Conservation (phyloP, 1,140 invertebrate genomes). For the Drosophila jambulina region DNA sequence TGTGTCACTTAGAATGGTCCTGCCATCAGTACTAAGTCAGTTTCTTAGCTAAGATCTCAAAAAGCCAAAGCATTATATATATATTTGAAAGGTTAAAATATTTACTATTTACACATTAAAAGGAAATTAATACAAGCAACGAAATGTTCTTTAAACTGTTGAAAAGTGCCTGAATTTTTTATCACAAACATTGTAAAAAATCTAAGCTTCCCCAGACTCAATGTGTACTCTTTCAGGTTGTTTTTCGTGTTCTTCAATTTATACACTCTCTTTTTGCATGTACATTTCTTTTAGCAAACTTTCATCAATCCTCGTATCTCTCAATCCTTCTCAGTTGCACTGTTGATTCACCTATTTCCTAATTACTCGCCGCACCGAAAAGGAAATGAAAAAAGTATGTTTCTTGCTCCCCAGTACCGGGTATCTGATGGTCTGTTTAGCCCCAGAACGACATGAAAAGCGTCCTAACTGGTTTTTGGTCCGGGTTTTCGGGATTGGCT, state of each 20-base stretch:
- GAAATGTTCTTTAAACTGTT: too few species aligned
- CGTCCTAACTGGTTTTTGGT: slow-evolving; percentile 37
- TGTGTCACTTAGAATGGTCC: too few species aligned
- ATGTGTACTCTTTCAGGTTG: not conserved
- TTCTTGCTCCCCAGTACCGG: not conserved
- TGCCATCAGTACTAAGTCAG: too few species aligned
- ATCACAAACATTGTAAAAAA: too few species aligned
- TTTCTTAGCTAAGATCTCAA: fast-evolving
- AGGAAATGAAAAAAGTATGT: slow-evolving; percentile 15
- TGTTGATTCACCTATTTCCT: slow-evolving; percentile 18
- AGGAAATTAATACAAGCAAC: too few species aligned
- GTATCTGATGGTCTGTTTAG: slow-evolving; percentile 36
- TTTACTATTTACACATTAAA: too few species aligned
- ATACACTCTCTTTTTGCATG: not conserved
- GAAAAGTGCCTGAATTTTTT: too few species aligned
- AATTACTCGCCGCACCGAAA: slow-evolving; percentile 3
- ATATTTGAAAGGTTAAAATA: too few species aligned
- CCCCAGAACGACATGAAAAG: not conserved
- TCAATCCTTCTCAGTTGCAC: not conserved
- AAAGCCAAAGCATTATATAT: not conserved
- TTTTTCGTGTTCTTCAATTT: not conserved
- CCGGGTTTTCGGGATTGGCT: slow-evolving; percentile 35
- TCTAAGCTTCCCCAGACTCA: too few species aligned
- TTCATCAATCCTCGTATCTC: not conserved
- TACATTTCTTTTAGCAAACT: not conserved